A percentile compares a stretch with the other conserved stretches of the same genome.
These are phyloP conservation scores for Sinosuthora webbiana DNA, from an alignment of 2,113 vertebrate species.

Conservation along the genomic window DNA sequence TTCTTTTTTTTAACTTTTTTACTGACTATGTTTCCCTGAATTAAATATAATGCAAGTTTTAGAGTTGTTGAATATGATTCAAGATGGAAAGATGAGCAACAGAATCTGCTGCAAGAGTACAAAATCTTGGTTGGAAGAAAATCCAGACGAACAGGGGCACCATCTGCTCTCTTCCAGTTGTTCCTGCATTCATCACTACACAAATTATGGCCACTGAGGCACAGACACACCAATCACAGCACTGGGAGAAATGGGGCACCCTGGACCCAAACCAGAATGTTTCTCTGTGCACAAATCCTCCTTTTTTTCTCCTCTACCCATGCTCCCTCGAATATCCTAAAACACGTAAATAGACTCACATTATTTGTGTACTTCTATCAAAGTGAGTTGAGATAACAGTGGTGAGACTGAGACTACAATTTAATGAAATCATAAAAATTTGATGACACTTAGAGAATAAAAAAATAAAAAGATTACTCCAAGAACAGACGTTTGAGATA, in stretches of 20 bases:
- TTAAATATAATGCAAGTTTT: not conserved
- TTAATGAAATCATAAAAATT: not conserved
- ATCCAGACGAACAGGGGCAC: not conserved
- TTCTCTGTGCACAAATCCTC: not conserved
- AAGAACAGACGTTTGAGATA: not conserved
- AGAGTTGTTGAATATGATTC: not conserved
- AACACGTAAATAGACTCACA: rapidly evolving
- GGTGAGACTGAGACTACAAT: not conserved
- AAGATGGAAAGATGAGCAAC: not conserved
- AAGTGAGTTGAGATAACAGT: not conserved
- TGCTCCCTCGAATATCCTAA: not conserved
- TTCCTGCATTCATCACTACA: not conserved
- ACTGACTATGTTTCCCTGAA: not conserved
- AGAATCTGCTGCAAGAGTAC: not conserved
- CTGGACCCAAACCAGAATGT: not conserved
- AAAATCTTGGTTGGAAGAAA: not conserved
- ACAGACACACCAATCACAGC: not conserved
- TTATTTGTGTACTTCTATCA: not conserved
- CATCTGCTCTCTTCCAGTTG: not conserved
- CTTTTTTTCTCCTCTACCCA: not conserved
- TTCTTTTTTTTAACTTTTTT: not conserved
- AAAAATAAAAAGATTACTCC: not conserved
- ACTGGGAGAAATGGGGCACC: not conserved
- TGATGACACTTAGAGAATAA: not conserved
- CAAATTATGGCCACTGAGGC: not conserved